Evolutionary conservation across 1,140 invertebrate genomes (phyloP).

Genomic region (Drosophila sproati): DNA sequence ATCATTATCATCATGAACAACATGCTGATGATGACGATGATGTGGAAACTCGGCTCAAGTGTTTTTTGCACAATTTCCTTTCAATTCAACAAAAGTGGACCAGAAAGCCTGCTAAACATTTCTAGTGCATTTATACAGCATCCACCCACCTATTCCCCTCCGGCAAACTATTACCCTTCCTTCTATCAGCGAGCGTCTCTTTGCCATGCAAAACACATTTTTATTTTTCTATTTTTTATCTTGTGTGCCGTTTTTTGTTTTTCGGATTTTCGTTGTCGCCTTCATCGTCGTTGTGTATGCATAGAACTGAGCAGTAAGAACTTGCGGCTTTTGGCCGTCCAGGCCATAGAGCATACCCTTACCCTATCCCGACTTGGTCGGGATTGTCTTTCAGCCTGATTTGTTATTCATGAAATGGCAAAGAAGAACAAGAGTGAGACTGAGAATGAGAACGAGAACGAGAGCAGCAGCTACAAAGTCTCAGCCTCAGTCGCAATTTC

Average conservation of each 20-base stretch:
- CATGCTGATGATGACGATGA: conserved; percentile 9
- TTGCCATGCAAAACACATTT: conserved; percentile 56
- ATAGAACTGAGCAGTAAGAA: conserved; percentile 51
- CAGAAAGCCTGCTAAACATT: conserved; percentile 54
- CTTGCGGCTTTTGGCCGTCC: conserved; percentile 76
- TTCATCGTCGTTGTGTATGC: conserved; percentile 56
- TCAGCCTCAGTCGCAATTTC: neutral
- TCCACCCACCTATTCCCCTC: neutral
- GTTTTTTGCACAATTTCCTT: conserved; percentile 82
- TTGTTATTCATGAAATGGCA: conserved; percentile 79
- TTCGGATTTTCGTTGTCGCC: conserved; percentile 57
- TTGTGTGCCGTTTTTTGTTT: conserved; percentile 65
- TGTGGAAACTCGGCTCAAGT: conserved; percentile 62
- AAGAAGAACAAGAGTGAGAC: conserved; percentile 8
- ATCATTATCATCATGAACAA: neutral
- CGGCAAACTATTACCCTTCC: neutral
- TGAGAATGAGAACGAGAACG: conserved; percentile 12
- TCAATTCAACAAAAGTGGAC: conserved; percentile 80
- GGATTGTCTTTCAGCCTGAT: conserved; percentile 79
- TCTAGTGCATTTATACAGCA: conserved; percentile 43
- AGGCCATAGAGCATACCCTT: conserved; percentile 38
- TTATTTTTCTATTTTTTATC: conserved; percentile 26
- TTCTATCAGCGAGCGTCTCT: neutral
- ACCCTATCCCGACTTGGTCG: conserved; percentile 17
- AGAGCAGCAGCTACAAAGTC: conserved; percentile 17